Percentiles rank a stretch among this genome's conserved stretches.
Conservation (phyloP, 2,888 invertebrate genomes). For the Lampropteryx suffumata region DNA sequence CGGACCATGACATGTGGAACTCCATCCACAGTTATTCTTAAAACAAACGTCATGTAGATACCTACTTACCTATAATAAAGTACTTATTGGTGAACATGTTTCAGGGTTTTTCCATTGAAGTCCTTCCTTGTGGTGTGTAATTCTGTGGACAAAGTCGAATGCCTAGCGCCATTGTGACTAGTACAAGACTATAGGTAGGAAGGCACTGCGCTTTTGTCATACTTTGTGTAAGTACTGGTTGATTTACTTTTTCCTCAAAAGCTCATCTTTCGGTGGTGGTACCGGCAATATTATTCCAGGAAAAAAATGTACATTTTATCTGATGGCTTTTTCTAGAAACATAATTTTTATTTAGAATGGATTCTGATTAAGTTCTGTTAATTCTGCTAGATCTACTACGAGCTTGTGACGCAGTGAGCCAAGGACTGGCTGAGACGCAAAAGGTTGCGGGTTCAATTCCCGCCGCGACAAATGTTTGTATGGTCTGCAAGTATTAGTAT, state of each 20-base stretch:
- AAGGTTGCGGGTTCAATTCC: no score
- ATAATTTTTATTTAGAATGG: not conserved
- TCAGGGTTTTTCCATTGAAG: not conserved
- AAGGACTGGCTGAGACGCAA: no score
- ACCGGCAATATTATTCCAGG: slow-evolving; percentile 11
- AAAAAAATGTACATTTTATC: slow-evolving; percentile 13
- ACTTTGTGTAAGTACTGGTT: not conserved
- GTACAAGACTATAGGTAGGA: not conserved
- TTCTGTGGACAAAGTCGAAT: not conserved
- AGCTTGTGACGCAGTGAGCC: no score
- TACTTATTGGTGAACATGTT: no score
- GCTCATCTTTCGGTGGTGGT: slow-evolving; percentile 5
- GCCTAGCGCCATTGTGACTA: not conserved
- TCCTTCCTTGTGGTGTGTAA: not conserved
- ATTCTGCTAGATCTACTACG: no score
- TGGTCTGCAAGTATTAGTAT: no score
- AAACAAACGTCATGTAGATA: no score
- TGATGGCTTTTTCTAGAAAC: slow-evolving; percentile 1
- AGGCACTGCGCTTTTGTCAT: slow-evolving; percentile 4
- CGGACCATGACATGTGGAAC: no score
- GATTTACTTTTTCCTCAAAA: slow-evolving; percentile 22
- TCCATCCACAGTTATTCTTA: no score
- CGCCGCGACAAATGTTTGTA: no score
- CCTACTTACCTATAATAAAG: no score
- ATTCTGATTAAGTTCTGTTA: no score